Evolutionary conservation across 1,140 invertebrate genomes (phyloP), one percentile per base, ranked within the genome.

Genomic region (Oscheius sp.): DNA sequence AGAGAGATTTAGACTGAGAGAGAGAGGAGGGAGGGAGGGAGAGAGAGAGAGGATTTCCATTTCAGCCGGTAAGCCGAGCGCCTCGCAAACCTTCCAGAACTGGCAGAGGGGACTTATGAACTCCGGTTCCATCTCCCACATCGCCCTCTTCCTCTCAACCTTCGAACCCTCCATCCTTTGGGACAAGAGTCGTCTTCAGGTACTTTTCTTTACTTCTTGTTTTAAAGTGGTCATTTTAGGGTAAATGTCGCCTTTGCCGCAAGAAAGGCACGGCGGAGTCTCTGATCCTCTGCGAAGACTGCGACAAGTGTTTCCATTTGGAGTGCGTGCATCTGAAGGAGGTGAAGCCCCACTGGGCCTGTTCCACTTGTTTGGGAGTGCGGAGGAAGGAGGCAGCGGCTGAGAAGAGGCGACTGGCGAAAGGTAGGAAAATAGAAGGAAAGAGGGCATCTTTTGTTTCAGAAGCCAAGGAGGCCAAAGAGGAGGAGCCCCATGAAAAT

Each of bases 291-390:
- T 73, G 71, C 65, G 29, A 67, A 18, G 55, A 59, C 10, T 73
- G 71, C 35, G 71, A 73, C 29, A 59, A 36, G 23, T 73, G 71
- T 29, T 73, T 38, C 35, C 71, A 73, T 45, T 20, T 73, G 71
- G 52, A 69, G 28, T 73, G 71, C 55, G 71, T 65, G 3, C 65
- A 69, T 23, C 20, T 59, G 20, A 31, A 55, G 1, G 13, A 29
- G 18, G 26, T 35, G 0, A 3, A n/a, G n/a, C 3, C 26, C 1
- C 64, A 63, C 29, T 73, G 65, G 65, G 26, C 38, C 35, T 73
- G 71, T 36, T 15, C 29, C 0, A 15, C 7, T 15, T 73, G 71
- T 55, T 18, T 23, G 32, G 69, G 59, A 3, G 36, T 52, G 3
- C 29, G 58, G 31, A 58, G 58, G 29, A 71, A 71, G 23, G 10